Base-by-base conservation (phyloP, 23 tunicate species). In the Halocynthia roretzi region DNA sequence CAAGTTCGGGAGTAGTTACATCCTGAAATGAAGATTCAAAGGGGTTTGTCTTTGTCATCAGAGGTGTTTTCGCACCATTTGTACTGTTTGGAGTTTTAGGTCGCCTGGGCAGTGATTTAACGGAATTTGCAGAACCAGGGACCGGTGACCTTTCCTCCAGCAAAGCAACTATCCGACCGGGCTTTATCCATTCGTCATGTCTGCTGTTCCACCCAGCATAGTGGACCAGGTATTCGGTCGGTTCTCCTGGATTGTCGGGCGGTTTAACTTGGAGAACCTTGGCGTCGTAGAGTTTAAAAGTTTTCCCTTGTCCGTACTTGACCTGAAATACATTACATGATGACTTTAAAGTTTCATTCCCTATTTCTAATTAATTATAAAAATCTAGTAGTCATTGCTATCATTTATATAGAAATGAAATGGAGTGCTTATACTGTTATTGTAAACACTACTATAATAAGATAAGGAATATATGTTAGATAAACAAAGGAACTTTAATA, bases 121-220 rank as follows among this genome's bases (percentile, higher is more conserved):
- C 67, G 11, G 82, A 44, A 54, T 75, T 48, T 0, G 74, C 53
- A 23, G 66, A 17, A 6, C 84, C 52, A 44, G 51, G 44, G 10
- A 60, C 23, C 44, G 40, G 40, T 2, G 53, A 19, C 14, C 51
- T 71, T 5, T 85, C 84, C 67, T 55, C 69, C 52, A 77, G 74
- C 7, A 62, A 80, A 51, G 85, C 75, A 5, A 83, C 51, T 8
- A 89, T 84, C 40, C 58, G 81, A 77, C 84, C 75, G 0, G 80
- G 78, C 52, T 83, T 83, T 8, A 89, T 84, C 85, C 88, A 83
- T 52, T 89, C 96, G 54, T 89, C 96, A 61, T 89, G 96, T 40
- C 96, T 61, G 54, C 86, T 83, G 49, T 89, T 89, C 88, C 88
- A 89, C 10, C 96, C 96, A 7, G 88, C 76, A 62, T 89, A 89